Base-by-base conservation (phyloP, 1,140 invertebrate genomes). In the Diachasmimorpha longicaudata region DNA sequence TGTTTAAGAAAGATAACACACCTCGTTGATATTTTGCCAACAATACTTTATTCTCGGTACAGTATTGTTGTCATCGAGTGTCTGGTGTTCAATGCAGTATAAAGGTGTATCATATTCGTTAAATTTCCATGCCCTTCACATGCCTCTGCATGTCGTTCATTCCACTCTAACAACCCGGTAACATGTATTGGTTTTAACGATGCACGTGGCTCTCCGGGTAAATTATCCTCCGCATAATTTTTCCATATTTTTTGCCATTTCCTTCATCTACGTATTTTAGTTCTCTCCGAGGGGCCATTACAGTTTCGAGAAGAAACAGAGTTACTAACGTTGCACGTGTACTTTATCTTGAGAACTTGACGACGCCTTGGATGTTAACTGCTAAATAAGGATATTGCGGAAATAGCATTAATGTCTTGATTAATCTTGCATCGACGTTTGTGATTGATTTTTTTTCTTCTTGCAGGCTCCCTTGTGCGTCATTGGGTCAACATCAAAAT, bases 391-490 rank as follows among this genome's bases (percentile, higher is more conserved):
- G 74, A 37, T 68, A 19, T 70, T 70, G 25, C 69, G 67, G 52
- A 75, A 75, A 75, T 75, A 75, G 74, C 70, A 36, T 37, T 19
- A 48, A n/a, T 44, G 48, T 46, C 37, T 72, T 36, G 16, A 75
- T 58, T 69, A 37, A 63, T 69, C 39, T 75, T 58, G 67, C 36
- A 76, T 68, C 44, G 23, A 36, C 31, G 21, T 70, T 55, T 21
- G 16, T 66, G 36, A 36, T 75, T 48, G 13, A 55, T 25, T 42
- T 46, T 25, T 25, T 67, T 71, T 70, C 31, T 73, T 39, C 19
- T 74, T 79, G 25, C 74, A 76, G 78, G 44, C 74, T 67, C 16
- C 52, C 67, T 67, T 71, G 46, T 78, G 39, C 68, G 21, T 37
- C n/a, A 71, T 37, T 52, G 48, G 68, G 39, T 72, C 48, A 63